phyloP scores from a whole-genome alignment of 30 jellyfish, hydroid and myxozoan genomes.

The Phacellophora camtschatica region DNA sequence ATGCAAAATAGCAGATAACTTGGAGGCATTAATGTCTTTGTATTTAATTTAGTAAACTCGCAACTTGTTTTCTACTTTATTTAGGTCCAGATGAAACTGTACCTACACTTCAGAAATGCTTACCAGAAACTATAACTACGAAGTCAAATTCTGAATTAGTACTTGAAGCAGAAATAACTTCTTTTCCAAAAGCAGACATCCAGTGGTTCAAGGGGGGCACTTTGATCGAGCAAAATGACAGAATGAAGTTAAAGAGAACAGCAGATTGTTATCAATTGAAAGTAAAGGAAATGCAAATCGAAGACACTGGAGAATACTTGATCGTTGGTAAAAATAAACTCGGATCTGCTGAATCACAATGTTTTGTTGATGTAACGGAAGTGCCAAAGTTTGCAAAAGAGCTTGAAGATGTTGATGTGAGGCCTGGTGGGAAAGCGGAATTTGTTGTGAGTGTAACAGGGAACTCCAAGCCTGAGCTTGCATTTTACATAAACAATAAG shows the following conservation, averaged over 20 bases:
- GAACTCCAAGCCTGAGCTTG: conserved; percentile 48
- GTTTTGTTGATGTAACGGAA: conserved; percentile 45
- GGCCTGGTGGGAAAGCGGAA: conserved; percentile 34
- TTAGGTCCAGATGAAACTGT: conserved; percentile 74
- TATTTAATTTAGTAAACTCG: too few species aligned
- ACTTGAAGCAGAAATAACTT: conserved; percentile 52
- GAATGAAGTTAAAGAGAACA: background rate
- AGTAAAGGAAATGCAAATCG: conserved; percentile 13
- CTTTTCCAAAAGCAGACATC: conserved; percentile 75
- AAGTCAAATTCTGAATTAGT: conserved; percentile 30
- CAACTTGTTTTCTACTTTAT: too few species aligned
- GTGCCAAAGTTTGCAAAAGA: conserved; percentile 65
- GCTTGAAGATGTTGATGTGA: conserved; percentile 54
- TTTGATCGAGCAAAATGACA: background rate
- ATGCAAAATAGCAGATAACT: too few species aligned
- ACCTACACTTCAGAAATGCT: conserved; percentile 37
- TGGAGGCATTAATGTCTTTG: too few species aligned
- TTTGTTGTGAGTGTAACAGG: conserved; percentile 55
- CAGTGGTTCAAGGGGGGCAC: conserved; percentile 74
- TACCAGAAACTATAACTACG: conserved; percentile 32
- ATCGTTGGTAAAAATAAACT: conserved; percentile 59
- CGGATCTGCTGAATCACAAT: conserved; percentile 68
- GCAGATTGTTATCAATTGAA: conserved; percentile 11
- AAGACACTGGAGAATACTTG: conserved; percentile 70
- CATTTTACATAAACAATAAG: conserved; percentile 48